Evolutionary conservation across 2,797 vertebrate genomes (phyloP).

Genomic region (Tenualosa ilisha): DNA sequence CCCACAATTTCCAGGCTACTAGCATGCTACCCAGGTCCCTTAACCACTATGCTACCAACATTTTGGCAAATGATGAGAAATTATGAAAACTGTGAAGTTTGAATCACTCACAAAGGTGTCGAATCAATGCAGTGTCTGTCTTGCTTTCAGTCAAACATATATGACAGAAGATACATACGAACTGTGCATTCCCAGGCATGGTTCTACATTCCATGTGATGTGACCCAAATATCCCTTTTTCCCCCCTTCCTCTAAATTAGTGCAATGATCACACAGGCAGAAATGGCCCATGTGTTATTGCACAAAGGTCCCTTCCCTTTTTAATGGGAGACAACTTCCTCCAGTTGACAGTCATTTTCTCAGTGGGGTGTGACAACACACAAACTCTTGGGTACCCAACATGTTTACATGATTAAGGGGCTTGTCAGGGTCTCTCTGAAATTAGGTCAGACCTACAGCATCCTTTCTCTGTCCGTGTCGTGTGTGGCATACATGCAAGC

Average conservation of each 20-base stretch:
- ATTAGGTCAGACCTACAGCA: neutral
- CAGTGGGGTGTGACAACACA: neutral
- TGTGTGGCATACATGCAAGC: neutral
- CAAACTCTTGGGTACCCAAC: neutral
- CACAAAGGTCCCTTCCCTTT: neutral
- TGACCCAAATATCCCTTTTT: slow-evolving; percentile 9
- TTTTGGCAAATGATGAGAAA: neutral
- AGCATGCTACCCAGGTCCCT: too few species aligned
- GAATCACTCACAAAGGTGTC: neutral
- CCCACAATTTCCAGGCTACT: too few species aligned
- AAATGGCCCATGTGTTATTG: neutral
- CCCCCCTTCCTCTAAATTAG: neutral
- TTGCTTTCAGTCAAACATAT: neutral
- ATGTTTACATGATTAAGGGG: slow-evolving; percentile 16
- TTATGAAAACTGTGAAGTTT: neutral
- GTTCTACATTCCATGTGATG: slow-evolving; percentile 7
- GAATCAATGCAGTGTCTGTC: neutral
- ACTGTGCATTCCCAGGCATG: neutral
- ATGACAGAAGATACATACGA: neutral
- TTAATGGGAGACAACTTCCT: slow-evolving; percentile 4
- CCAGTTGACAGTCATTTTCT: slow-evolving; percentile 1
- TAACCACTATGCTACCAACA: too few species aligned
- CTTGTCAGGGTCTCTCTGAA: slow-evolving; percentile 17
- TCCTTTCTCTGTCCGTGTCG: neutral
- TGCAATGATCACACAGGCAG: neutral